Evolutionary conservation across 2,888 invertebrate genomes (phyloP), one percentile per base, ranked within the genome.

Genomic region (Amiota communis): DNA sequence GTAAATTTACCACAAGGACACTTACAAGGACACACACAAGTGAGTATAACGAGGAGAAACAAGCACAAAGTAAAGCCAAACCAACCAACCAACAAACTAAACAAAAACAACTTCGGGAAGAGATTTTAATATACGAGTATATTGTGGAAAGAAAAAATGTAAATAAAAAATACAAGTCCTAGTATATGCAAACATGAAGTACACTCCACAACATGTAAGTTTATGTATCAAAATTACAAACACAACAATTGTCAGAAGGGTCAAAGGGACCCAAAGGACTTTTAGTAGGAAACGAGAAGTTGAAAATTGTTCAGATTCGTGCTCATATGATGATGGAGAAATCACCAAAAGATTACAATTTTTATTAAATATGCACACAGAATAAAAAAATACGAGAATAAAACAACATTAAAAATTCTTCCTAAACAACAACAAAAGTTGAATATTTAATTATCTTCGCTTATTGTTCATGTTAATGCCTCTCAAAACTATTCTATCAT

Each of bases 401-500:
- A 61, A 74, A 67, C 46, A 65, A 79, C 12, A 46, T 17, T 48
- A 59, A 67, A n/a, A 67, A 9, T n/a, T 73, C 72, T 72, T 61
- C 72, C 13, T 57, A 71, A 12, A 51, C 72, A 70, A 68, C 67
- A 73, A 73, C 77, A 74, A 49, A 17, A 36, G 6, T 49, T 82
- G 78, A 83, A 82, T 47, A 81, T 85, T 82, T 84, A 84, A 83
- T 82, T 82, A 81, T 65, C 48, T 20, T 49, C 4, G 49, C 48
- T 56, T 72, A 67, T 67, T 67, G 67, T 67, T 61, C 48, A 20
- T 67, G 10, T 59, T 17, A 59, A 59, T 67, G 17, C 67, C 12
- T 36, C 17, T 49, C 67, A 48, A 49, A 67, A 67, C 17, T 67
- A 20, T 10, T 53, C n/a, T 53, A 15, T 53, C 13, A 53, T 53